Evolutionary conservation across 2,113 vertebrate species (phyloP), one percentile per base, ranked within the genome.

Genomic region (Boulengeromyrus knoepffleri): DNA sequence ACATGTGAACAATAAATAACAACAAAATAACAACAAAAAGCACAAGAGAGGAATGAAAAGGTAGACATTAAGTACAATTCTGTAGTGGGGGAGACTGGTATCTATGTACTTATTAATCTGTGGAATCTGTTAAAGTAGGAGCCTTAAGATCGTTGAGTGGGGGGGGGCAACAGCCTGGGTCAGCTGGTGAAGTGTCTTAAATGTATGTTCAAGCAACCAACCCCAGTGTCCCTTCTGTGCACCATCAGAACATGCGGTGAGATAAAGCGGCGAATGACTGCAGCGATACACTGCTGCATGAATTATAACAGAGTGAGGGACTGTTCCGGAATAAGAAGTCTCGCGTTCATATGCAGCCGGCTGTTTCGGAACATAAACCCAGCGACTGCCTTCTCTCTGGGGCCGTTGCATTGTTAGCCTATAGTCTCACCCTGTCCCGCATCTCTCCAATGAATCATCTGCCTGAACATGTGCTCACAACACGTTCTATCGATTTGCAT

Each of bases 401-500:
- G n/a, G 53, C 36, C 27, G 62, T 50, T 31, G 90, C 24, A 83
- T 36, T 74, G 15, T 89, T 88, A 84, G 49, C 89, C 89, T 66
- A 50, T 31, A 88, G 56, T 27, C 27, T 91, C 91, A 90, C 15
- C 36, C 85, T 13, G 49, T 42, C 80, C 89, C 90, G 24, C 1
- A 45, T 39, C 56, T 91, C 91, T 94, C 91, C 92, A 89, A 91
- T 87, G 91, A 92, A 91, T 90, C 88, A 91, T 89, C 88, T 87
- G 94, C 94, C 90, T 90, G 92, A 92, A 94, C 93, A 94, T 92
- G 92, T 91, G 91, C 90, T 92, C 93, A 93, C 90, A 93, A 94
- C 93, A 92, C 89, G 91, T 92, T 88, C 62, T 89, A 94, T 95
- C 91, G 94, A 96, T 95, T 94, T 92, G 46, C 84, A 95, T 95